Evolutionary conservation across 2,797 vertebrate species (phyloP), one percentile per base, ranked within the genome.

Genomic region (Nothura maculosa): DNA sequence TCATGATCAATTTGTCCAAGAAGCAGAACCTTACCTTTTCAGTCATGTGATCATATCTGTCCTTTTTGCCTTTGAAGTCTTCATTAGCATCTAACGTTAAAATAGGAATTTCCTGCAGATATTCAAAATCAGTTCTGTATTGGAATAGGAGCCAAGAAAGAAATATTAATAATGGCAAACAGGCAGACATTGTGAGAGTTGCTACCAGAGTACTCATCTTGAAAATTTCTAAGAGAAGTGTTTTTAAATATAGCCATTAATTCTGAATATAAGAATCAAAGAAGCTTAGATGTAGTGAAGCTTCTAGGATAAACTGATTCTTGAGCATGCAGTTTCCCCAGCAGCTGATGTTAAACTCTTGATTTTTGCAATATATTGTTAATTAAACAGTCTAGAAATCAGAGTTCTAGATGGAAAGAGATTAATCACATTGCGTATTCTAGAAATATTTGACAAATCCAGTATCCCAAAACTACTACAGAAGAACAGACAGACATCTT

Each of bases 11-110:
- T 79, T 55, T 32, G 63, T 21, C n/a, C 67, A 64, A 62, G 50
- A n/a, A n/a, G n/a, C n/a, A n/a, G n/a, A n/a, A n/a, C n/a, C 50
- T 90, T 97, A 99, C 99, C 99, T 99, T 99, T 96, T 99, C 99
- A 4, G 98, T 97, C 97, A 99, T 98, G 92, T 98, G 93, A 20
- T 96, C 97, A 0, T 97, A 96, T 92, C 97, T 98, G 25, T 92
- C 96, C 83, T 97, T 85, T 66, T 97, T 95, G 34, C 92, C 88
- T 93, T 97, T 98, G 90, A 99, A 99, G 74, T 99, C 98, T 89
- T 99, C 98, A 20, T 98, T 98, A 43, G 98, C 99, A 30, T 99
- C 99, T 20, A 99, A 85, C 0, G 98, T 99, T 95, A 99, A 95
- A 84, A 99, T 48, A 0, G 99, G 99, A 62, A 99, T 96, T n/a